phyloP scores from a whole-genome alignment of 2,888 invertebrate species.

The Agapostemon virescens region DNA sequence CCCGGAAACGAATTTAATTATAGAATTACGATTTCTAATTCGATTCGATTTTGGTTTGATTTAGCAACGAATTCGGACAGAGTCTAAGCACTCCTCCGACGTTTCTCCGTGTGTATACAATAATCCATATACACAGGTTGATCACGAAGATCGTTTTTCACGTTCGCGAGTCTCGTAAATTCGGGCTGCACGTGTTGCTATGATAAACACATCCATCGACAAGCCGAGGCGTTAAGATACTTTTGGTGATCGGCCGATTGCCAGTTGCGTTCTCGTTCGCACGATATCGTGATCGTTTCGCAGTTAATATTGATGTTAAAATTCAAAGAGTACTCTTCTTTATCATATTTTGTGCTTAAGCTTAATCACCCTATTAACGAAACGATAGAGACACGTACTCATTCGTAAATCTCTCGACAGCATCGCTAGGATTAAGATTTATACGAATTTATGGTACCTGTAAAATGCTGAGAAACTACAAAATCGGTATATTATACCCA shows the following conservation, averaged over 20 bases:
- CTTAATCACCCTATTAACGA: not conserved
- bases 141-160: slow-evolving; percentile 42
- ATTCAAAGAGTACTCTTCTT: not conserved
- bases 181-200: slow-evolving; percentile 24
- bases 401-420: not conserved
- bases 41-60: too few relatives aligned
- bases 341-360: not conserved
- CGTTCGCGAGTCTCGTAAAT: slow-evolving; percentile 39
- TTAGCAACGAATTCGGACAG: not conserved
- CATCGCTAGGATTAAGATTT: too few relatives aligned
- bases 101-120: slow-evolving; percentile 15
- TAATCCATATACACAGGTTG: slow-evolving; percentile 20
- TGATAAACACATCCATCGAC: slow-evolving; percentile 46
- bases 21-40: not conserved
- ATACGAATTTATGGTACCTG: too few relatives aligned
- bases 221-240: slow-evolving; percentile 35
- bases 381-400: not conserved
- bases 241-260: slow-evolving; percentile 20
- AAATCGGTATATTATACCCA: not conserved
- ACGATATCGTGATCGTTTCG: slow-evolving; percentile 17
- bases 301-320: slow-evolving; percentile 24
- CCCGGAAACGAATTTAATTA: not conserved
- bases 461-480: not conserved
- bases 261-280: slow-evolving; percentile 6
- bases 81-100: slow-evolving; percentile 13